Base-by-base conservation (phyloP, 1,140 invertebrate genomes). In the Oreohelix idahoensis region DNA sequence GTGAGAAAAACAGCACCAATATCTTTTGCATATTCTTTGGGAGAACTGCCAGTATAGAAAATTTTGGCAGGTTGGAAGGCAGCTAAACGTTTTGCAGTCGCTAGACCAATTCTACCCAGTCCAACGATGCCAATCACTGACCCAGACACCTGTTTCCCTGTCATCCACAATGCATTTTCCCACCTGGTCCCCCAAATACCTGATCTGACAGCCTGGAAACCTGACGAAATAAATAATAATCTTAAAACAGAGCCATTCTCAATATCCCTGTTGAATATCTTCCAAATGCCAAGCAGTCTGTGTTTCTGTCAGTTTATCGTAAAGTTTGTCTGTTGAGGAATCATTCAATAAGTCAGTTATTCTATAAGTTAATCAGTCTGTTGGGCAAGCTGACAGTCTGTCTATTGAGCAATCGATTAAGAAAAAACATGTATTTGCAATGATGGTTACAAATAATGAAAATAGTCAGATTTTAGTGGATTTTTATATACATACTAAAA, bases 101-200 rank as follows among this genome's bases (percentile, higher is more conserved):
- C 94, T 45, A 89, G 69, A 0, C 96, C 96, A 84, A 97, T 96
- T 66, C 95, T 94, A 26, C 96, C 96, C 11, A 97, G 93, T 5
- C 90, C 96, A 32, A 97, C 95, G 84, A 98, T 96, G 15, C 97
- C 97, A n/a, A 98, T 95, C 35, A 95, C 96, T 0, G 96, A 95
- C 23, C 94, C 94, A 63, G 94, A 94, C 0, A 98, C 91, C 8
- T 95, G 95, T 73, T 95, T 95, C 0, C 98, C 97, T 88, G 96
- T 97, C 96, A 98, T 96, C 95, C 96, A 98, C 79, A 94, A 94
- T 0, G 96, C 97, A 0, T 95, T 94, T 0, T 96, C 97, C 97
- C 97, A 98, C 96, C 96, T 98, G 0, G 95, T 94, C 83, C 92
- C 89, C 89, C 90, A 91, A 1, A 51, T 82, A n/a, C 91, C 91